Base-by-base conservation (phyloP, 2,113 vertebrate species). In the Paratilapia polleni region DNA sequence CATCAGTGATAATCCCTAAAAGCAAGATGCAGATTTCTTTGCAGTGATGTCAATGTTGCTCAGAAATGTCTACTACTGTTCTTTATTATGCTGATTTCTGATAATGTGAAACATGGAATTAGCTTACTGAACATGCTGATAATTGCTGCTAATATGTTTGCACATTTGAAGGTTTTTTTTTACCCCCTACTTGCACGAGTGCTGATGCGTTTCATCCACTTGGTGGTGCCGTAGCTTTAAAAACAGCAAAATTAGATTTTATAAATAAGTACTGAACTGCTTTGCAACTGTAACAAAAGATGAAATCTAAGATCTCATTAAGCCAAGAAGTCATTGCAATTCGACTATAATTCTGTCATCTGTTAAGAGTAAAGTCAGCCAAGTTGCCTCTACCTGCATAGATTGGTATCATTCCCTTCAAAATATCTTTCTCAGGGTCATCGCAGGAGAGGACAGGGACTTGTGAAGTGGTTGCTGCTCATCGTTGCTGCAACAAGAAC, bases 401-500 rank as follows among this genome's bases (percentile, higher is more conserved):
- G 60, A 60, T 17, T 8, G 22, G 41, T 20, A 31, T 19, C 24
- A 81, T 68, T 81, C 19, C 36, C 38, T 54, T 41, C 60, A 68
- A 83, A 76, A 81, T 78, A 9, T 88, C 56, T 54, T 78, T 52
- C 58, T 52, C 85, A 95, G 94, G 90, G 81, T 93, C 91, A 34
- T 81, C 80, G 22, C 85, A 93, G 89, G 93, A 94, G 84, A 93
- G 92, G 87, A 95, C 95, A 13, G 98, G 98, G 8, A 98, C 97
- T 0, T 99, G 98, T 47, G 97, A 99, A 80, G 97, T 99, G 15
- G 97, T 99, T 4, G 97, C 97, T 0, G 96, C 97, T 81, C 98
- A 97, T 91, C 96, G 97, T 1, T 99, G 98, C 95, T 99, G 97
- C 96, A 99, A 99, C 87, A 98, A 96, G 95, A 99, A 99, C 94